Base-by-base conservation (phyloP, 2,797 vertebrate species). In the Ptychobarbus kaznakovi region DNA sequence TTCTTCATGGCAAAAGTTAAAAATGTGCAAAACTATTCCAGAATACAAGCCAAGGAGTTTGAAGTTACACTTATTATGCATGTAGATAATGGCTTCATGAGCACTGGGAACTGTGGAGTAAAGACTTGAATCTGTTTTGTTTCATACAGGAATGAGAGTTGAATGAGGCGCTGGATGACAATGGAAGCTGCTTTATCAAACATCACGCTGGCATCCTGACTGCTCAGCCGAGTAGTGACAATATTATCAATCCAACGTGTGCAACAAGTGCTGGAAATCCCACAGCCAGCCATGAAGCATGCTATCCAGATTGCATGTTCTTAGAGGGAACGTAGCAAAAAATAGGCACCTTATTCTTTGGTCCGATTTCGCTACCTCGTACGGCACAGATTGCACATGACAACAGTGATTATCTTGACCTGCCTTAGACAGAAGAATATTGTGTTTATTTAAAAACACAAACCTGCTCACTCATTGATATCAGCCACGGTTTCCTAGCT, bases 401-500 rank as follows among this genome's bases (percentile, higher is more conserved):
- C 42, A 28, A 58, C 22, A 65, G 46, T 58, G 51, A 28, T 58
- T 83, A 51, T 46, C 16, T 8, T 58, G 15, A 12, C 51, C 82
- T 73, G 81, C n/a, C 15, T 1, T 80, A 56, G 51, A 72, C 44
- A 68, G 25, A 58, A 79, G 22, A 22, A 75, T 28, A 66, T 40
- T 25, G 73, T 84, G 82, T 68, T 83, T 65, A 49, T 6, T 61
- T 70, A 40, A 61, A 78, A 20, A 61, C 44, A 66, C 32, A n/a
- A 56, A 49, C 53, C 63, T 79, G 76, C 87, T 86, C 76, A 42
- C 72, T n/a, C 56, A 28, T 80, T 56, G 66, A 78, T 86, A 53
- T 90, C 86, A 81, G 85, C 91, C 85, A 91, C 81, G 87, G n/a
- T 63, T 86, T 88, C 61, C 32, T 86, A 80, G 86, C 90, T 72